A percentile compares a stretch with the other conserved stretches of the same genome.
These are phyloP conservation scores for Chaenocephalus aceratus DNA, from an alignment of 2,113 vertebrate species.

Conservation along the genomic window DNA sequence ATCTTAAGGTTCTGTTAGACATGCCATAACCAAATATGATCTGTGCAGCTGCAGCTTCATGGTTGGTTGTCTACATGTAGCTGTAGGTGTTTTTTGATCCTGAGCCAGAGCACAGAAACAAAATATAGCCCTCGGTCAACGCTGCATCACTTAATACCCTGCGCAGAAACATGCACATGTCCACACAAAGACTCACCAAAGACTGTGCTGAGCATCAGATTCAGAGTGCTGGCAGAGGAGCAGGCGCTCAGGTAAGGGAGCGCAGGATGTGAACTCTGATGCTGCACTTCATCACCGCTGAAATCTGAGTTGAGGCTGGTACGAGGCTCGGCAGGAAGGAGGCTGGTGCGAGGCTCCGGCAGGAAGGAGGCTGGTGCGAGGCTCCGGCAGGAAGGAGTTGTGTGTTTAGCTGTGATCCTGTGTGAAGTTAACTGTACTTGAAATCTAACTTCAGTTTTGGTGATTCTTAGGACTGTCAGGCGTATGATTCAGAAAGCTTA, in stretches of 20 bases:
- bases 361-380: not conserved
- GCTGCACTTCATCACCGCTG: not conserved
- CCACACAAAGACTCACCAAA: constrained; percentile 35
- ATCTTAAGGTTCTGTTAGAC: not conserved
- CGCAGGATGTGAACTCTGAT: not conserved
- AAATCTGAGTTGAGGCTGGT: not conserved
- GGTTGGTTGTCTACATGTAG: constrained; percentile 30
- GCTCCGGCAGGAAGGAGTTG: not conserved
- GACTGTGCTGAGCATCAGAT: constrained; percentile 31
- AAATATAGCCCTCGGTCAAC: constrained; percentile 37
- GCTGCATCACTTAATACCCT: constrained; percentile 50
- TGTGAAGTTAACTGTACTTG: not conserved
- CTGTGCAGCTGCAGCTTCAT: not conserved
- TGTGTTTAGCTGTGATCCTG: not conserved
- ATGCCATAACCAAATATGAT: not conserved
- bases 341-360: not conserved
- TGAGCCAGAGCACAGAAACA: constrained; percentile 40
- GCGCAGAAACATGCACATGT: constrained; percentile 61
- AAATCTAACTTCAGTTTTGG: not conserved
- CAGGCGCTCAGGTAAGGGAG: constrained; percentile 36
- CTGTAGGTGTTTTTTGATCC: constrained; percentile 29
- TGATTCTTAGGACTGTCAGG: not conserved
- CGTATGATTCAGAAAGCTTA: not conserved
- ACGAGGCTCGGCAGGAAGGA: not conserved
- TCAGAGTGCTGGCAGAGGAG: constrained; percentile 14